Base-by-base conservation (phyloP, 2,888 invertebrate species). In the Anthrax anthrax region DNA sequence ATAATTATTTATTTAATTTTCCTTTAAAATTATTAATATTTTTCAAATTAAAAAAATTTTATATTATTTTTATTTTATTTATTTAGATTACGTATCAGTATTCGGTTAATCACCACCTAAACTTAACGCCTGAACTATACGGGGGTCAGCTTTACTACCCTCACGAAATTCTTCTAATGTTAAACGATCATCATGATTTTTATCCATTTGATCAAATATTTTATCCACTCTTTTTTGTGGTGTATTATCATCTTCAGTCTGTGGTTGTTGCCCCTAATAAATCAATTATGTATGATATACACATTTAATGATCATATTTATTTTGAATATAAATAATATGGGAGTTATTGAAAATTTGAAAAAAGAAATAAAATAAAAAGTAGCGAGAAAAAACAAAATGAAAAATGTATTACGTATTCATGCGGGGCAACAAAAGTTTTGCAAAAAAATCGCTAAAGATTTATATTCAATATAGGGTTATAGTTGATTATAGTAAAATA, bases 181-280 rank as follows among this genome's bases (percentile, higher is more conserved):
- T 57, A 96, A 76, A 59, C 87, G 81, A 71, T 96, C 94, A 70
- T 96, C 96, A 72, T 95, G 92, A 70, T 97, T 94, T 75, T 87
- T 96, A 72, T 97, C 97, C 94, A 95, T 92, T 67, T 95, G 94
- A 70, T 92, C 91, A 73, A 97, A 97, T 65, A 97, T 97, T 71
- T 94, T 92, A 72, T 96, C 95, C 53, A 96, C 96, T 63, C 95
- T 79, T 67, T 94, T 94, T 69, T 95, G 89, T 16, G 90, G 89
- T 52, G 89, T 89, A 66, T 89, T 90, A 62, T 90, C 89, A 62
- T 89, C 89, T 61, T 90, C 89, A 23, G 86, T 79, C 56, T 82
- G 82, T 43, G 89, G 88, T 54, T 85, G 84, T 65, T 90, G 89
- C 18, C 90, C 90, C 90, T 90, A 71, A n/a, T n/a, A n/a, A n/a